Conservation (phyloP, 2,797 vertebrate genomes). For the Phataginus tetradactyla region DNA sequence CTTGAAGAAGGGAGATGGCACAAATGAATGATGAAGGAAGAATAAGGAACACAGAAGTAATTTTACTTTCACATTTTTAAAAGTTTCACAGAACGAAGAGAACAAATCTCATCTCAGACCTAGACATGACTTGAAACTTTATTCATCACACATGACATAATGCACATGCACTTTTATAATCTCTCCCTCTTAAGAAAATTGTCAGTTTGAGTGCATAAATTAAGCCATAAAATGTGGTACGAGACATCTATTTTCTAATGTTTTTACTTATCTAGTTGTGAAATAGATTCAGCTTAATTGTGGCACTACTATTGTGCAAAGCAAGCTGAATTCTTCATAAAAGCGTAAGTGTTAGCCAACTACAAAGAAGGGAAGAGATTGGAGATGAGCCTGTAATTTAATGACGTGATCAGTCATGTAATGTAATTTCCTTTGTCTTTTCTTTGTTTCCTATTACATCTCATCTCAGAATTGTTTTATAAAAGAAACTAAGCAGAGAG, state of each 20-base stretch:
- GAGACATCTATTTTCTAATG: not conserved
- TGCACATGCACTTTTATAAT: not conserved
- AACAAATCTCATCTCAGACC: not conserved
- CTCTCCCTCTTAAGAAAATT: constrained; percentile 1
- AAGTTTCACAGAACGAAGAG: not conserved
- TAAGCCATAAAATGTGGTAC: not conserved
- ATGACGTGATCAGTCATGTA: constrained; percentile 28
- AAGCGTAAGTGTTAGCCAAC: not conserved
- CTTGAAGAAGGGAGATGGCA: not conserved
- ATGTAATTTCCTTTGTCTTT: constrained; percentile 53
- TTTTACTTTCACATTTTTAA: not conserved
- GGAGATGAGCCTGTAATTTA: constrained; percentile 41
- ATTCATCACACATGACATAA: not conserved
- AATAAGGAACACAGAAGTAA: not conserved
- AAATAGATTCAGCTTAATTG: not conserved
- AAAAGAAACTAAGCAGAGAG: constrained; percentile 38
- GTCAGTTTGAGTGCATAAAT: not conserved
- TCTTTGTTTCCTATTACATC: constrained; percentile 46
- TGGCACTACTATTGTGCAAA: not conserved
- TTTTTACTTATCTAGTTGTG: not conserved
- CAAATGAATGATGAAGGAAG: not conserved
- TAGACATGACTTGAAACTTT: not conserved
- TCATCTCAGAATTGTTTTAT: constrained; percentile 43
- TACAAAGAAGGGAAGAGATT: not conserved
- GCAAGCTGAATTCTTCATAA: not conserved